Base-by-base conservation (phyloP, 2,113 vertebrate species). In the Climacteris rufus region DNA sequence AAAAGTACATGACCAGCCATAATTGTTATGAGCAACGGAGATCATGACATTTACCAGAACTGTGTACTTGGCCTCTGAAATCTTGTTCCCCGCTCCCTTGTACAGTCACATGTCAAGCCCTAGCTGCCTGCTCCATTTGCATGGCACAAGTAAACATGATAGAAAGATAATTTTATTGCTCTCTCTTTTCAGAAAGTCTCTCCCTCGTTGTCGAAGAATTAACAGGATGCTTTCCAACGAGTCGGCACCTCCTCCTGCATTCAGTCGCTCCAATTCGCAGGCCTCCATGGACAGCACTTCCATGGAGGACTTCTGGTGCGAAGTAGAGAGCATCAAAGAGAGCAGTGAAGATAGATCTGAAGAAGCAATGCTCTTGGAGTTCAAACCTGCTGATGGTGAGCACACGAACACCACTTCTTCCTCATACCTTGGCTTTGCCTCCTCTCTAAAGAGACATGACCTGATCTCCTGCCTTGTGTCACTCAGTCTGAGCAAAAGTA, bases 231-330 rank as follows among this genome's bases (percentile, higher is more conserved):
- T 98, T 59, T 98, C 98, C 91, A 98, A 94, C 0, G 98, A 98
- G 52, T 98, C 98, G 0, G 47, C 97, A 18, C 96, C 95, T 68
- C 57, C 97, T n/a, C 97, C 98, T 9, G 42, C 97, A 3, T 98
- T 98, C 76, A 98, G 96, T 69, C 98, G 97, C 37, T 98, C 98
- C 76, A 96, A 97, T 60, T 99, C 98, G 0, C 98, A 98, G 78
- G 98, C 96, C 47, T 98, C 98, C 3, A 70, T 98, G 79, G 98
- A 98, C 89, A 98, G 98, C n/a, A 94, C 97, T 57, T 98, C 98
- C 42, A 98, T 99, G 98, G 98, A 98, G 49, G 98, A 99, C 77
- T 99, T 98, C 93, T 99, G 98, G 98, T 98, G 98, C 24, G 99
- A 99, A 93, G 97, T 98, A 28, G 98, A 98, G 91, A 98, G 96